phyloP scores from a whole-genome alignment of 2,888 invertebrate species.

The Athetis lepigone region DNA sequence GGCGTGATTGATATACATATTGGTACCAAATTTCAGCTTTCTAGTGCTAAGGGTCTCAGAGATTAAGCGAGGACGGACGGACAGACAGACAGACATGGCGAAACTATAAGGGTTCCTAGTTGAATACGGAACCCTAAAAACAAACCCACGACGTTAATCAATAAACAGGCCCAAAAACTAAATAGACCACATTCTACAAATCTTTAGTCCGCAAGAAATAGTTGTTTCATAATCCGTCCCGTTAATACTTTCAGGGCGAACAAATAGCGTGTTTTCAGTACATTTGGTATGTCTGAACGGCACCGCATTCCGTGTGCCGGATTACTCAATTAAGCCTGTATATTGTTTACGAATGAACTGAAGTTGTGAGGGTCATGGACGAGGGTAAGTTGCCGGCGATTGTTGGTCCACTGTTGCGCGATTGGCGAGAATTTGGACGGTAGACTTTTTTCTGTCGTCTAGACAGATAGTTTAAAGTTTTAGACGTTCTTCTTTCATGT shows the following conservation, averaged over 20 bases:
- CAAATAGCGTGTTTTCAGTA: constrained; percentile 57
- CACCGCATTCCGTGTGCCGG: constrained; percentile 54
- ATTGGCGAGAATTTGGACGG: too few species aligned
- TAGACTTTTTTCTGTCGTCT: too few species aligned
- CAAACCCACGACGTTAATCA: constrained; percentile 9
- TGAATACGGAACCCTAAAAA: too few species aligned
- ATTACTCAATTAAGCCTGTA: constrained; percentile 63
- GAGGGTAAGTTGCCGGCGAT: not conserved
- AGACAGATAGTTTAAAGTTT: too few species aligned
- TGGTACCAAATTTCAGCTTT: too few species aligned
- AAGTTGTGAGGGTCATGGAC: constrained; percentile 37
- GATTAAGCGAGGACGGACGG: too few species aligned
- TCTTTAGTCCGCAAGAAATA: constrained; percentile 24
- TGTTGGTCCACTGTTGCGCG: not conserved
- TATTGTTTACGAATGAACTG: constrained; percentile 58
- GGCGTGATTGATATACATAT: too few species aligned
- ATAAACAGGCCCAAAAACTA: too few species aligned
- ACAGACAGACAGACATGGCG: too few species aligned
- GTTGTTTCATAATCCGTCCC: constrained; percentile 12
- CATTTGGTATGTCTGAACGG: constrained; percentile 58
- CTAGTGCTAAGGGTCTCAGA: too few species aligned
- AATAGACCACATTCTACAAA: constrained; percentile 37
- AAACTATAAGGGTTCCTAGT: too few species aligned
- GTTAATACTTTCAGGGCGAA: constrained; percentile 48
- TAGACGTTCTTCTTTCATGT: too few species aligned